These are phyloP conservation scores for Odontocolon sp. DNA, from an alignment of 2,888 invertebrate genomes.

Conservation along the genomic window DNA sequence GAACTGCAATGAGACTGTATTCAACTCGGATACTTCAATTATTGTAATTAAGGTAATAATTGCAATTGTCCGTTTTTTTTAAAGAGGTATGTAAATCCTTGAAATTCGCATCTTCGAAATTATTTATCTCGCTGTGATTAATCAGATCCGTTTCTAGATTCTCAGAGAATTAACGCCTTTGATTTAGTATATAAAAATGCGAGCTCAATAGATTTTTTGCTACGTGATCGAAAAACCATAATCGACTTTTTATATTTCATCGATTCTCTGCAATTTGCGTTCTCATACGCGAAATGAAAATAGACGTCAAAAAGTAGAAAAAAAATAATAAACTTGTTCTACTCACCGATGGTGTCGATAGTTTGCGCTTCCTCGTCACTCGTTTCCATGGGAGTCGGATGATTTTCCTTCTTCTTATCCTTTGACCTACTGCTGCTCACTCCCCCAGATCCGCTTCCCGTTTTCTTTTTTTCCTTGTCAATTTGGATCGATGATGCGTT, in stretches of 20 bases:
- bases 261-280: too few species aligned
- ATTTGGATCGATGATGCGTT: constrained; percentile 65
- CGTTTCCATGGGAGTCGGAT: constrained; percentile 81
- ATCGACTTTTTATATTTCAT: too few species aligned
- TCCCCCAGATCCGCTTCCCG: constrained; percentile 63
- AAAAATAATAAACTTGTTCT: not conserved
- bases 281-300: too few species aligned
- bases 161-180: too few species aligned
- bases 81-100: too few species aligned
- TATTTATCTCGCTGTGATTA: too few species aligned
- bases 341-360: constrained; percentile 77
- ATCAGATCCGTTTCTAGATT: too few species aligned
- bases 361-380: constrained; percentile 83
- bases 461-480: constrained; percentile 75
- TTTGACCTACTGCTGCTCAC: constrained; percentile 72
- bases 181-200: too few species aligned
- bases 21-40: not conserved
- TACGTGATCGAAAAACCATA: too few species aligned
- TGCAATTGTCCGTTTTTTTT: not conserved
- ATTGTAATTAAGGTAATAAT: not conserved
- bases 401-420: constrained; percentile 81
- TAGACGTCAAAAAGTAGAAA: not conserved
- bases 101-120: not conserved
- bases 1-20: not conserved
- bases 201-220: too few species aligned